A percentile compares a stretch with the other conserved stretches of the same genome.
Conservation (phyloP, 2,888 invertebrate genomes). For the Actias luna region DNA sequence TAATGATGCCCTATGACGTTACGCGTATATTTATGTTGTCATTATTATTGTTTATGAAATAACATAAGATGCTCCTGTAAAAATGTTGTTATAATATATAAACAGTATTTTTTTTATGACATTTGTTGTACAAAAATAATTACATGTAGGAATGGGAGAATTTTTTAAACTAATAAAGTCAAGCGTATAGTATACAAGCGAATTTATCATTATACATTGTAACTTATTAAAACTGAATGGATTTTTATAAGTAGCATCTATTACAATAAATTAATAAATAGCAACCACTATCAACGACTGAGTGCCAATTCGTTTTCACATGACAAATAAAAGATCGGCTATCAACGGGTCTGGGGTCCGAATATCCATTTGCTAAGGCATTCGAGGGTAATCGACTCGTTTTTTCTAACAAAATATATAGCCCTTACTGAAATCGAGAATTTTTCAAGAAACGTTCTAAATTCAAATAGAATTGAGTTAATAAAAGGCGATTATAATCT, state of each 20-base stretch:
- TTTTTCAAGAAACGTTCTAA: conserved; percentile 17
- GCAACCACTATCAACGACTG: conserved; percentile 17
- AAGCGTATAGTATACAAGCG: background rate
- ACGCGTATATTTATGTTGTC: too few species aligned
- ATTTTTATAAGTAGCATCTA: conserved; percentile 28
- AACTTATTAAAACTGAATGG: conserved; percentile 30
- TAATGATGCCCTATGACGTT: too few species aligned
- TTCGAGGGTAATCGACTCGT: conserved; percentile 32
- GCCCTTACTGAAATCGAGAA: conserved; percentile 16
- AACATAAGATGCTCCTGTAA: too few species aligned
- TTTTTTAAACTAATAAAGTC: background rate
- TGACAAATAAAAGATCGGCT: conserved; percentile 32
- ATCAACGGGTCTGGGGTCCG: conserved; percentile 29
- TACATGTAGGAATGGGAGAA: too few species aligned
- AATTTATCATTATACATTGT: conserved; percentile 22
- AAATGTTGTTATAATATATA: too few species aligned
- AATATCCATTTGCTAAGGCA: conserved; percentile 35
- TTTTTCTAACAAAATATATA: conserved; percentile 20
- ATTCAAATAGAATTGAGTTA: conserved; percentile 16
- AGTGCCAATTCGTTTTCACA: conserved; percentile 30
- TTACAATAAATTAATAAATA: conserved; percentile 29
- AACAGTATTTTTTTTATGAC: too few species aligned
- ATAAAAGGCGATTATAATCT: conserved; percentile 17
- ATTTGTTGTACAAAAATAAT: too few species aligned
- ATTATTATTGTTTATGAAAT: too few species aligned